A percentile compares a stretch with the other conserved stretches of the same genome.
Conservation (phyloP, 2,888 invertebrate genomes). For the Pseudococcus jackbeardsleyi region DNA sequence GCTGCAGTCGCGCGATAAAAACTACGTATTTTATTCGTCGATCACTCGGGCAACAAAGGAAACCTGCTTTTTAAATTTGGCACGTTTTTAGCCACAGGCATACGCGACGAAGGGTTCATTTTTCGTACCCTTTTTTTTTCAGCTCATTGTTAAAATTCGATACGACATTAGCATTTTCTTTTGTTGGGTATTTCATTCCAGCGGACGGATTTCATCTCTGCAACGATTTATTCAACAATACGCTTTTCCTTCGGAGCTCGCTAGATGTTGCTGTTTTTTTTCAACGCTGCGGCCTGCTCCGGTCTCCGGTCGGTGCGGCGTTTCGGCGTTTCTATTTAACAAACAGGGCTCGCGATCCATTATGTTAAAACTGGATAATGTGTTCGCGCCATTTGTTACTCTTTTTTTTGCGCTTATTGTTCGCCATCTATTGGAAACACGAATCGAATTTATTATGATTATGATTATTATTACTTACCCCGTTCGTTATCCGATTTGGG, state of each 20-base stretch:
- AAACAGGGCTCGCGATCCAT: constrained; percentile 65
- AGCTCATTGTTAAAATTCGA: constrained; percentile 53
- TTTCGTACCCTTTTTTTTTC: constrained; percentile 63
- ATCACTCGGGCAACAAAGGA: constrained; percentile 55
- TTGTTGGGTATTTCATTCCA: constrained; percentile 64
- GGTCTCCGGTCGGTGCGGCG: background rate
- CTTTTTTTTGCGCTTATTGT: constrained; percentile 58
- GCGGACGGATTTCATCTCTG: constrained; percentile 63
- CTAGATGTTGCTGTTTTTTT: constrained; percentile 31
- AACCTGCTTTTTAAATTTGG: constrained; percentile 65
- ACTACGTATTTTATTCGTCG: constrained; percentile 34
- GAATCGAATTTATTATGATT: constrained; percentile 65
- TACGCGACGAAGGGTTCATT: constrained; percentile 62
- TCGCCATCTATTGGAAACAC: constrained; percentile 59
- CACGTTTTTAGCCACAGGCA: constrained; percentile 65
- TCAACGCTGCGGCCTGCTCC: background rate
- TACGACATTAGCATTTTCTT: constrained; percentile 64
- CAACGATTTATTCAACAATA: constrained; percentile 65
- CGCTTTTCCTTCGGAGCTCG: constrained; percentile 55
- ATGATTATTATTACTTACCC: constrained; percentile 63
- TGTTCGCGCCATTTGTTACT: constrained; percentile 65
- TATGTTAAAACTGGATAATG: constrained; percentile 63
- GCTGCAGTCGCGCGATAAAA: constrained; percentile 50
- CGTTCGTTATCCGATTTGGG: constrained; percentile 57
- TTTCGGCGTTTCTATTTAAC: constrained; percentile 57